Evolutionary conservation across 2,888 invertebrate species (phyloP).

Genomic region (Sialis fuliginosa): DNA sequence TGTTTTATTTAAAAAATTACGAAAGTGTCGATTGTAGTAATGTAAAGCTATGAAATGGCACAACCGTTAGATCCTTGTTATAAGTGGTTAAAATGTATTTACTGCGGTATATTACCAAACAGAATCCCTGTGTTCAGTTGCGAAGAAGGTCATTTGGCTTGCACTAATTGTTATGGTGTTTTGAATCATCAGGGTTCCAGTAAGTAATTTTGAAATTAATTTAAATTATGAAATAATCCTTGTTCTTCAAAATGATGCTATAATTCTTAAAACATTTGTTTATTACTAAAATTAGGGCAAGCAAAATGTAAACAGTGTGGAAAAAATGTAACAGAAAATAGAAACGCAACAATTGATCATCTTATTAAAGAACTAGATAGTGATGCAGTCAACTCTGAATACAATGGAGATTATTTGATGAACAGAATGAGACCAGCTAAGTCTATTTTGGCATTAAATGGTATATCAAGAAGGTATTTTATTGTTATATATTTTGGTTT

Average conservation of each 20-base stretch:
- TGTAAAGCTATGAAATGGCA: neutral
- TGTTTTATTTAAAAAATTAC: too few species aligned
- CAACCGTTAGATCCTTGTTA: neutral
- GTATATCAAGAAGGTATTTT: neutral
- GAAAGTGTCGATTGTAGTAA: too few species aligned
- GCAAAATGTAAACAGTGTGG: too few species aligned
- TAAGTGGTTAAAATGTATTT: neutral
- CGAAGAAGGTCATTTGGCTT: constrained; percentile 2
- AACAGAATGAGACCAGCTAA: neutral
- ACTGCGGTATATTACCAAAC: neutral
- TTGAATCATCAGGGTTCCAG: neutral
- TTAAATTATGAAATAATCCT: too few species aligned
- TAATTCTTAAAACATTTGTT: too few species aligned
- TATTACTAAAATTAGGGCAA: too few species aligned
- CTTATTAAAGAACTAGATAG: too few species aligned
- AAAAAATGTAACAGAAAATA: too few species aligned
- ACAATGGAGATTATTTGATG: too few species aligned
- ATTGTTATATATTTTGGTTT: neutral
- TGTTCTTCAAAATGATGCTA: too few species aligned
- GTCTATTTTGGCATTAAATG: neutral
- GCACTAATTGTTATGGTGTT: constrained; percentile 1
- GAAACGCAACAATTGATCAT: too few species aligned
- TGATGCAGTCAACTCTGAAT: too few species aligned
- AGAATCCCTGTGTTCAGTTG: constrained; percentile 2
- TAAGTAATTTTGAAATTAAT: neutral